Base-by-base conservation (phyloP, 2,888 invertebrate genomes). In the Mesorhabditis spiculigera region DNA sequence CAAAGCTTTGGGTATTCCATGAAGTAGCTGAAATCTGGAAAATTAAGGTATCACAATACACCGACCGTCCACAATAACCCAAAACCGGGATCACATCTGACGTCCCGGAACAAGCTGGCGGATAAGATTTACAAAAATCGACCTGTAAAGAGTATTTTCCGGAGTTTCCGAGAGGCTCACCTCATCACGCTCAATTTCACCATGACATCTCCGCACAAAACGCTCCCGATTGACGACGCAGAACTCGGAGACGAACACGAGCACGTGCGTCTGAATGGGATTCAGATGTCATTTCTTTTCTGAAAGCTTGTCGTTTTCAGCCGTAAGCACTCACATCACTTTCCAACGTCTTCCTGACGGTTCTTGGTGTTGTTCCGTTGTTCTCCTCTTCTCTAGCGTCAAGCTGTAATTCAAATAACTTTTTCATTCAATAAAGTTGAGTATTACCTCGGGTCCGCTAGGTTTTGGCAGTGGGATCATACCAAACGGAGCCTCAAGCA, bases 201-300 rank as follows among this genome's bases (percentile, higher is more conserved):
- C 78, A 71, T 77, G 74, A 68, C 78, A 78, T 10, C 45, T 71
- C 43, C 68, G 68, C 16, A 78, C 77, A 66, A 78, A 78, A 43
- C 67, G 73, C 58, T 78, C 78, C 61, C 78, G 13, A 68, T 77
- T 75, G 5, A 77, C 64, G 4, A 78, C 78, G 63, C 78, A 78
- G 65, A 74, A 78, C 58, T 78, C 78, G 58, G 75, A 75, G 43
- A 78, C 75, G 64, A 76, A 78, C 3, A 78, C 78, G 50, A 78
- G 43, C n/a, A 78, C 75, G 5, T 73, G 68, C 63, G 73, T 75
- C 67, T 73, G 67, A 66, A 73, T 13, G 58, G 58, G 58, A 50
- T 50, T 50, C 58, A 50, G n/a, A 50, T 13, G 58, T 50, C 8
- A 50, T 50, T 50, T n/a, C 1, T 13, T 2, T 50, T 50, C 58